phyloP scores from a whole-genome alignment of 1,140 invertebrate genomes.

The Drosophila ironensis region DNA sequence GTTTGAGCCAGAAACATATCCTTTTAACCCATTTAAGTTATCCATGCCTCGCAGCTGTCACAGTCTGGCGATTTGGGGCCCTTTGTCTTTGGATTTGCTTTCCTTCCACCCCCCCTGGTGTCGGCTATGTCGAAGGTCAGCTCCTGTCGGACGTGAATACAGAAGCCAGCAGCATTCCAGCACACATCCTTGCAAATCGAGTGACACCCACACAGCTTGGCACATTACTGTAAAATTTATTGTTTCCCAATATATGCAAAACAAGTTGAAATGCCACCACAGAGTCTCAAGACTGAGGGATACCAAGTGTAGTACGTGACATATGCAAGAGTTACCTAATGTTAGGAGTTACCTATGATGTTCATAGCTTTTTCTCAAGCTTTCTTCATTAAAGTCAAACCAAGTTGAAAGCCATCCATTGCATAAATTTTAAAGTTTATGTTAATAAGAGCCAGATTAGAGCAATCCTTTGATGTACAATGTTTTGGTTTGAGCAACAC shows the following conservation, averaged over 20 bases:
- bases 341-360: too few species aligned
- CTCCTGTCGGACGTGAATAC: constrained; percentile 48
- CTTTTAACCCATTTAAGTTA: constrained; percentile 79
- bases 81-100: constrained; percentile 56
- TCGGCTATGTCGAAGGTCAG: constrained; percentile 63
- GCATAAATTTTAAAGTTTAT: too few species aligned
- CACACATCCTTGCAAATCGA: not conserved
- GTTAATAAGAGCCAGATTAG: too few species aligned
- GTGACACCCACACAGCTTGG: constrained; percentile 21
- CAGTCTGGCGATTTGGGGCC: constrained; percentile 73
- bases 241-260: constrained; percentile 80
- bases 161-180: not conserved
- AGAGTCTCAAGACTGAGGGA: not conserved
- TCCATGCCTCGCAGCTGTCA: constrained; percentile 76
- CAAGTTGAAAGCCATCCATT: too few species aligned
- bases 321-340: not conserved
- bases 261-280: not conserved
- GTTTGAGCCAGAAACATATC: constrained; percentile 54
- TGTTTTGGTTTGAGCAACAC: too few species aligned
- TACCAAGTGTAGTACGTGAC: not conserved
- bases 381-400: too few species aligned
- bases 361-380: not conserved
- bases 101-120: not conserved
- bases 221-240: constrained; percentile 71
- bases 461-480: too few species aligned